Percentiles rank a stretch among this genome's conserved stretches.
phyloP scores from a whole-genome alignment of 2,113 vertebrate species.

The western clawed frog (Xenopus tropicalis) region UCB_Xtro_10.0 CM004446.2:30093001-30093500 shows the following conservation, averaged over 20 bases:
- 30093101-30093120: too few species aligned
- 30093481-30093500: neutral
- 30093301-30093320: conserved; percentile 47
- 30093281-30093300: neutral
- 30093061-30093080: too few species aligned
- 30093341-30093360: conserved; percentile 60
- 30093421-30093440: conserved; percentile 51
- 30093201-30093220: too few species aligned
- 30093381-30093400: conserved; percentile 57
- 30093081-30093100: too few species aligned
- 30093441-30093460: neutral
- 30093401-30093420: conserved; percentile 42
- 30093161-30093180: too few species aligned
- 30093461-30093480: conserved; percentile 54
- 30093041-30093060: too few species aligned
- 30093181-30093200: too few species aligned
- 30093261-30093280: conserved; percentile 33
- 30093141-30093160: too few species aligned
- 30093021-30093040: too few species aligned
- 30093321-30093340: conserved; percentile 54
- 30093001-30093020: too few species aligned
- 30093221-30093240: too few species aligned
- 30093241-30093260: conserved; percentile 25
- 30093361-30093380: conserved; percentile 50
- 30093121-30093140: too few species aligned